Evolutionary conservation across 2,797 vertebrate species (phyloP).

Genomic region (Vespertilio murinus): DNA sequence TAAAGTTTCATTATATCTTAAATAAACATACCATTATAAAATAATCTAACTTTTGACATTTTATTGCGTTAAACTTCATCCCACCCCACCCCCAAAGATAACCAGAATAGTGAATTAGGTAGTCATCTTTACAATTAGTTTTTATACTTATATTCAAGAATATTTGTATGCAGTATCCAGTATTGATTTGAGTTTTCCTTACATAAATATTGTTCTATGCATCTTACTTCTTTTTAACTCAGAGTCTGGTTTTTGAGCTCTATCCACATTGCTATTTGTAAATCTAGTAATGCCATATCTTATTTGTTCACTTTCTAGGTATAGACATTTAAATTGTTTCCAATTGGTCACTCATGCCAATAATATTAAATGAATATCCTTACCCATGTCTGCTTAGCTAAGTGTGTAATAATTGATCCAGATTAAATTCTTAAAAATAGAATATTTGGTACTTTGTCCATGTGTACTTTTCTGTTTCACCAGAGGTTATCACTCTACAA

Average conservation of each 20-base stretch:
- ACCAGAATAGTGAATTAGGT: neutral
- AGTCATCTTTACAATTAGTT: neutral
- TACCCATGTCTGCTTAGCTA: neutral
- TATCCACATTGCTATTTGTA: neutral
- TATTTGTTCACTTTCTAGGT: neutral
- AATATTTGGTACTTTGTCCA: neutral
- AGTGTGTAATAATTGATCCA: neutral
- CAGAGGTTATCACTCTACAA: neutral
- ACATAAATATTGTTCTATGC: neutral
- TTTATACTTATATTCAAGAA: neutral
- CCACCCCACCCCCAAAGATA: neutral
- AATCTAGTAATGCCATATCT: neutral
- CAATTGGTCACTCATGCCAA: neutral
- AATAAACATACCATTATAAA: neutral
- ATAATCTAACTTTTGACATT: neutral
- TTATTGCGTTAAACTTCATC: neutral
- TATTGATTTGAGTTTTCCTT: neutral
- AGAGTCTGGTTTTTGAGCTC: neutral
- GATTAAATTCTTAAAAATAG: neutral
- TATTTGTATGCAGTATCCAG: neutral
- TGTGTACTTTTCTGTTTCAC: neutral
- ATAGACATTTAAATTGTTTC: neutral
- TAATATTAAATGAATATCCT: neutral
- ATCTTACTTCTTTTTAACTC: neutral
- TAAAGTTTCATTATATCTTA: neutral